Percentiles rank a stretch among this genome's conserved stretches.
These are phyloP conservation scores for Todiramphus saurophagus DNA, from an alignment of 2,113 vertebrate genomes.

Conservation along the genomic window DNA sequence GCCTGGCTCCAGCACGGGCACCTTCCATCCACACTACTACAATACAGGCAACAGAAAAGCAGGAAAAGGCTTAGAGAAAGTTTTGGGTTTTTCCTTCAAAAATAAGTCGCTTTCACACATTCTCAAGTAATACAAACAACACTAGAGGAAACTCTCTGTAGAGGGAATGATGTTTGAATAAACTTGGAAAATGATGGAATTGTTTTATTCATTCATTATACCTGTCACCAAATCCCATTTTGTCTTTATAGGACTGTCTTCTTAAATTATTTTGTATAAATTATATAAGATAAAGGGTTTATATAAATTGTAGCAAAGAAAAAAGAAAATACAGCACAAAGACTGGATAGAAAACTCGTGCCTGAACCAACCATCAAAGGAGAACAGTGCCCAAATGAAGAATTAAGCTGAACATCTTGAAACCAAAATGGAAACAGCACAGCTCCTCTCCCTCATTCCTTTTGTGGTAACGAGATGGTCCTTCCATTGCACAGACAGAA, in stretches of 20 bases:
- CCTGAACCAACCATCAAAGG: background rate
- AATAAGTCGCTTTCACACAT: background rate
- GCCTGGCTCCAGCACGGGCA: background rate
- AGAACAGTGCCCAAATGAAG: background rate
- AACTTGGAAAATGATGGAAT: background rate
- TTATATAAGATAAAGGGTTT: background rate
- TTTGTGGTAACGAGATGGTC: fast-evolving
- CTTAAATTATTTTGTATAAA: background rate
- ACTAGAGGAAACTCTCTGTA: background rate
- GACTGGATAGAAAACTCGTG: background rate
- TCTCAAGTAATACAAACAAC: background rate
- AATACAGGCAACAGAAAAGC: background rate
- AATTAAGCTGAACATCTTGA: background rate
- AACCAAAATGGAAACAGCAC: background rate
- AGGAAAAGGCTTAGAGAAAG: background rate
- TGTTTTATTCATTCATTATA: background rate
- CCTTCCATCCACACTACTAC: background rate
- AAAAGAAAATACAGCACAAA: background rate
- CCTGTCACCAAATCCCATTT: background rate
- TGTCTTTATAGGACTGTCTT: background rate
- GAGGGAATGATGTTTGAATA: background rate
- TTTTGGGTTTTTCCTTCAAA: background rate
- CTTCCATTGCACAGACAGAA: background rate
- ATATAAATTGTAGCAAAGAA: background rate
- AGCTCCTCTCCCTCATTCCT: background rate